Base-by-base conservation (phyloP, 2,888 invertebrate genomes). In the Heliconius erato region DNA sequence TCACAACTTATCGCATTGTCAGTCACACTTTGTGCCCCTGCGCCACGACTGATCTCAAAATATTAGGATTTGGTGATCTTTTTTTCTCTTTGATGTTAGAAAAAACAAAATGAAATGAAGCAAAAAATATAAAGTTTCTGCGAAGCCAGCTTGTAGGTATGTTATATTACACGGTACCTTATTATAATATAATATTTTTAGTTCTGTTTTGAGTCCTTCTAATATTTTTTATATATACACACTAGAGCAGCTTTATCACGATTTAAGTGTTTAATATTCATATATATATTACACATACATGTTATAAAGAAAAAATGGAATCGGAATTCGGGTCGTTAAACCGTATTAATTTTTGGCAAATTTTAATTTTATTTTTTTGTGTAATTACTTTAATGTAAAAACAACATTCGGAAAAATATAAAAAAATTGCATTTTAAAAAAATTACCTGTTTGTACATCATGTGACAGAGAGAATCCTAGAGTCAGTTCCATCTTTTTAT, bases 171-270 rank as follows among this genome's bases (percentile, higher is more conserved):
- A 35, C 35, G n/a, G 35, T 63, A 26, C 2, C 35, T 76, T 63
- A 63, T 35, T 76, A 35, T 63, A 63, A 40, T 76, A 63, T 40
- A 40, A n/a, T n/a, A n/a, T n/a, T n/a, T 63, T 74, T 74, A 59
- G 74, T 59, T 76, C n/a, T 35, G 16, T 16, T 63, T 32, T 63
- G 76, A 5, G 35, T 35, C 7, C 26, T 59, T 40, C 32, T 63
- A 26, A 72, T 26, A 76, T 59, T n/a, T 32, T 76, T 19, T 1
- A 35, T 14, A 35, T 32, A 3, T 32, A 23, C 3, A 74, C 6
- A 7, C 12, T 19, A 11, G 23, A 32, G n/a, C 59, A 40, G 59
- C 35, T 35, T 63, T 11, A 40, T 76, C 35, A 76, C 3, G 0
- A 68, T 32, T 32, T 32, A 35, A 19, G 3, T 23, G 2, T 32